These are phyloP conservation scores for Rhyzopertha dominica DNA, from an alignment of 1,140 invertebrate genomes.

Conservation along the genomic window DNA sequence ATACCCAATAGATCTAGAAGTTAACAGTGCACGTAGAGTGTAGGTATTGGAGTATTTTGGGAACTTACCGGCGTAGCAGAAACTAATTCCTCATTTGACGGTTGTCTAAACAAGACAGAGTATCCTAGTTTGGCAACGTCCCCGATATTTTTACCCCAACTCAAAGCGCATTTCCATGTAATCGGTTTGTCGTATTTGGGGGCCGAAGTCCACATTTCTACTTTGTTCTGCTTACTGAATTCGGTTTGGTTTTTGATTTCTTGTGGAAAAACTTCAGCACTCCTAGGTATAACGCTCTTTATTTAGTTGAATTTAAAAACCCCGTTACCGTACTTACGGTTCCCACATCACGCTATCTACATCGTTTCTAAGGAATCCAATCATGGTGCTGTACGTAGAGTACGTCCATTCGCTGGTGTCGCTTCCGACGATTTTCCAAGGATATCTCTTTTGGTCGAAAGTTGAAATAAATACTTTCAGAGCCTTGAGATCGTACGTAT, in stretches of 20 bases:
- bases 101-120: constrained; percentile 38
- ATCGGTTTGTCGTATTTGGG: constrained; percentile 24
- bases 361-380: too few species aligned
- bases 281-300: not conserved
- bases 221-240: not conserved
- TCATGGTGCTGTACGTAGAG: too few species aligned
- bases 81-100: constrained; percentile 34
- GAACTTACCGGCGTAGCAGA: constrained; percentile 36
- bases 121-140: constrained; percentile 34
- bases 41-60: not conserved
- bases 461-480: too few species aligned
- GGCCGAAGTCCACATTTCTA: constrained; percentile 26
- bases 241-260: constrained; percentile 1
- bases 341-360: constrained; percentile 58
- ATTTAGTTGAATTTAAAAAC: constrained; percentile 3
- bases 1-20: constrained; percentile 39
- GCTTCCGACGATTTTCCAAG: constrained; percentile 49
- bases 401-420: constrained; percentile 49
- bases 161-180: constrained; percentile 31
- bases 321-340: constrained; percentile 50
- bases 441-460: constrained; percentile 35
- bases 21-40: not conserved
- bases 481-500: constrained; percentile 52
- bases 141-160: constrained; percentile 37
- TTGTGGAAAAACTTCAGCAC: not conserved